These are phyloP conservation scores for Steinernema hermaphroditum DNA, from an alignment of 2,888 invertebrate genomes.

Conservation along the genomic window DNA sequence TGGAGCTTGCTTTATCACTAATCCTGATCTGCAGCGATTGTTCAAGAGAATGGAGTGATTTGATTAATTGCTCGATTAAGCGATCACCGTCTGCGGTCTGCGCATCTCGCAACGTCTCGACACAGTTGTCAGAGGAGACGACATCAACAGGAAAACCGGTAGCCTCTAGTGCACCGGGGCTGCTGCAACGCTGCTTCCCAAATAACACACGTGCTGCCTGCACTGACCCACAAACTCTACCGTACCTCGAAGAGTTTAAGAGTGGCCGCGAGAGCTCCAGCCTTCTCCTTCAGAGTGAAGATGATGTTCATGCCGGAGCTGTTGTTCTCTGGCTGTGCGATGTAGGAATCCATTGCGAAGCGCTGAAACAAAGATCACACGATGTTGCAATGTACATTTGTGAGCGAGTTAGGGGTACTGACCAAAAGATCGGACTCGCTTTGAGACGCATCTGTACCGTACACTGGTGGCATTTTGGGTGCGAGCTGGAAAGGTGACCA, in stretches of 20 bases:
- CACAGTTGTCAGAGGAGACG: neutral
- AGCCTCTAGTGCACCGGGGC: neutral
- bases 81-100: no score
- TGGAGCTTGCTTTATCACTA: no score
- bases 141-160: neutral
- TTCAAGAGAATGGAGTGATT: neutral
- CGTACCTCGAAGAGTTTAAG: constrained; percentile 84
- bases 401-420: neutral
- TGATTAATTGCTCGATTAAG: neutral
- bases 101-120: constrained; percentile 8
- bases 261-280: constrained; percentile 85
- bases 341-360: constrained; percentile 64
- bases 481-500: no score
- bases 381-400: no score
- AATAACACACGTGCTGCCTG: neutral
- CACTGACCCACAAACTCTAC: neutral
- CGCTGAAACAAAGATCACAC: constrained; percentile 44
- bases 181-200: neutral
- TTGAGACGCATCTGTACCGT: neutral
- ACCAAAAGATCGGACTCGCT: constrained; percentile 13
- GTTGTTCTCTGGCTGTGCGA: constrained; percentile 60
- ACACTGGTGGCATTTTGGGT: constrained; percentile 25
- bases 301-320: constrained; percentile 73
- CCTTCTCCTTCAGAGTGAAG: constrained; percentile 82
- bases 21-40: no score